Evolutionary conservation across 2,797 vertebrate species (phyloP).

Genomic region (Dipus sagitta): DNA sequence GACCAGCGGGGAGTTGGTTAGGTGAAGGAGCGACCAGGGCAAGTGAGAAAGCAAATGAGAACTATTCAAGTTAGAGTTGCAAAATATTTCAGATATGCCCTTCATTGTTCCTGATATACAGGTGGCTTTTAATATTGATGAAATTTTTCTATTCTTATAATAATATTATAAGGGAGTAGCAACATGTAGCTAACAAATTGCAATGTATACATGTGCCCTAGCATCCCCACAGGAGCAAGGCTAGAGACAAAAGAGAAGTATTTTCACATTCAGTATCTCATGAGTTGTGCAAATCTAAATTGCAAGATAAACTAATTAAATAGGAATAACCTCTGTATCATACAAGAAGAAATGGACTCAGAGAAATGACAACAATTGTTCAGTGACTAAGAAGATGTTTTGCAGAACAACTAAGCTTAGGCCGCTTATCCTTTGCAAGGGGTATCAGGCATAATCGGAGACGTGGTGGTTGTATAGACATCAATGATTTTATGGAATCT

Average conservation of each 20-base stretch:
- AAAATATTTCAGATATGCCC: background rate
- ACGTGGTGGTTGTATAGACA: background rate
- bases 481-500: background rate
- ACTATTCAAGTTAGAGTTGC: background rate
- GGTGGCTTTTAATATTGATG: background rate
- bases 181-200: background rate
- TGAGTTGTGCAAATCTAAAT: background rate
- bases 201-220: background rate
- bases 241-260: background rate
- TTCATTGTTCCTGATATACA: background rate
- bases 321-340: background rate
- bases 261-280: background rate
- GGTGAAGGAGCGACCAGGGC: background rate
- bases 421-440: background rate
- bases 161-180: background rate
- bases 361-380: background rate
- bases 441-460: background rate
- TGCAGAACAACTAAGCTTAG: background rate
- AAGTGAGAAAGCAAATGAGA: background rate
- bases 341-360: background rate
- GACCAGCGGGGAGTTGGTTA: background rate
- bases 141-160: conserved; percentile 28
- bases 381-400: background rate
- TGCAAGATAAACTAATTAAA: conserved; percentile 13
- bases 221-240: background rate